These are phyloP conservation scores for Lutjanus argentimaculatus DNA, from an alignment of 2,797 vertebrate genomes.

Conservation along the genomic window DNA sequence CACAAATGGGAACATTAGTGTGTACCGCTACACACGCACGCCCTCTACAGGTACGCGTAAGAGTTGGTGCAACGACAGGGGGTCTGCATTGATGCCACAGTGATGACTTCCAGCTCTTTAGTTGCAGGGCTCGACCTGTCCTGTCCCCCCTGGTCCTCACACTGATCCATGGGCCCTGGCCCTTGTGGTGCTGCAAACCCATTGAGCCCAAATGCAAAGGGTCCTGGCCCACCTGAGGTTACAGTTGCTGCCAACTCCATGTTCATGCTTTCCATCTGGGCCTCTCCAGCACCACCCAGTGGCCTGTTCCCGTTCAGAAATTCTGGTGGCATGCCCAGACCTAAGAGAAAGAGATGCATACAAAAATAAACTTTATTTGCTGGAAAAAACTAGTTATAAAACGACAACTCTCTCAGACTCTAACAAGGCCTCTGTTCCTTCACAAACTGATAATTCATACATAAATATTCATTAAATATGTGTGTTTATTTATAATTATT, in stretches of 20 bases:
- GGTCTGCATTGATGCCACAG: constrained; percentile 97
- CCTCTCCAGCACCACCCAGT: constrained; percentile 83
- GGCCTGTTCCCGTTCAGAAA: constrained; percentile 80
- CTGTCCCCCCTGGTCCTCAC: constrained; percentile 87
- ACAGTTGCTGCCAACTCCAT: constrained; percentile 88
- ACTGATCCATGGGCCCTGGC: constrained; percentile 79
- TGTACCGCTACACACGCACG: constrained; percentile 40
- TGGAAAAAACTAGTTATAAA: too few species aligned
- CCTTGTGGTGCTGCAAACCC: constrained; percentile 83
- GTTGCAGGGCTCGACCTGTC: constrained; percentile 87
- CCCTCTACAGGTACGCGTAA: constrained; percentile 92
- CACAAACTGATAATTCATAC: too few species aligned
- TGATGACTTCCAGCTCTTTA: constrained; percentile 96
- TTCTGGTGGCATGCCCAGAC: constrained; percentile 74
- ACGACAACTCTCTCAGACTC: too few species aligned
- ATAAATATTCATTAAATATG: too few species aligned
- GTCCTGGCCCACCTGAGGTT: constrained; percentile 97
- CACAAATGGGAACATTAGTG: constrained; percentile 43
- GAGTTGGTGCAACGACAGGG: constrained; percentile 98
- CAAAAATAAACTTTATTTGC: constrained; percentile 3
- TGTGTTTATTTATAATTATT: too few species aligned
- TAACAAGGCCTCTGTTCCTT: too few species aligned
- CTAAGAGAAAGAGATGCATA: constrained; percentile 50
- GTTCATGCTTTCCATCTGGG: constrained; percentile 92
- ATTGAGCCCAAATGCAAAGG: constrained; percentile 92